Evolutionary conservation across 2,888 invertebrate genomes (phyloP).

Genomic region (Cephus sareptanus): DNA sequence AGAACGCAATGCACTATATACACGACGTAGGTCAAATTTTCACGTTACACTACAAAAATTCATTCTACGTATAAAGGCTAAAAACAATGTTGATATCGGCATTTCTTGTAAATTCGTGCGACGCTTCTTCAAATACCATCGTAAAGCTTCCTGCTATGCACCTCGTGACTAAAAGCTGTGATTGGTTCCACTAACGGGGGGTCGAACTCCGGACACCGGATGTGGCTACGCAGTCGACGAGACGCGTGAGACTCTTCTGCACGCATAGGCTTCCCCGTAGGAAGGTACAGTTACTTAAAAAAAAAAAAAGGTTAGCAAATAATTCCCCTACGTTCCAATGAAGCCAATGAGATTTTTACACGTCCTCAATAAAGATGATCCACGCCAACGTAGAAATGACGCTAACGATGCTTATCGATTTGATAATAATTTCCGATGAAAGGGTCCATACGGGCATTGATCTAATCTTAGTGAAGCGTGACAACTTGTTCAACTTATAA

Average conservation of each 20-base stretch:
- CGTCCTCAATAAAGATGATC: neutral
- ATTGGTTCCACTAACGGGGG: conserved; percentile 14
- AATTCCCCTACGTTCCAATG: neutral
- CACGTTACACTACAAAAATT: neutral
- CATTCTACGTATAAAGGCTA: neutral
- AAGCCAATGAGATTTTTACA: neutral
- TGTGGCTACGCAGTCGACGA: conserved; percentile 47
- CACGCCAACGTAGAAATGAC: neutral
- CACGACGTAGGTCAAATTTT: neutral
- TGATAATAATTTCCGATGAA: neutral
- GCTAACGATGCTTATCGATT: neutral
- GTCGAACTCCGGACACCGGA: conserved; percentile 46
- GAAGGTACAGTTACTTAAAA: conserved; percentile 3
- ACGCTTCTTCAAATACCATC: too few species aligned
- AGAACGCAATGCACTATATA: neutral
- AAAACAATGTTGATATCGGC: neutral
- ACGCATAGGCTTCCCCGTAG: neutral
- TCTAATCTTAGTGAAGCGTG: neutral
- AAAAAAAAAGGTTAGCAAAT: neutral
- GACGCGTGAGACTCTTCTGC: conserved; percentile 49
- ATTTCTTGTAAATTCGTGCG: neutral
- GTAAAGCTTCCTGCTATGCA: too few species aligned
- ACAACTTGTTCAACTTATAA: neutral
- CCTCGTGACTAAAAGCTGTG: neutral
- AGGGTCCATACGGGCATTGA: neutral